Conservation (phyloP, 1,140 invertebrate species). For the Notospermus geniculatus region DNA sequence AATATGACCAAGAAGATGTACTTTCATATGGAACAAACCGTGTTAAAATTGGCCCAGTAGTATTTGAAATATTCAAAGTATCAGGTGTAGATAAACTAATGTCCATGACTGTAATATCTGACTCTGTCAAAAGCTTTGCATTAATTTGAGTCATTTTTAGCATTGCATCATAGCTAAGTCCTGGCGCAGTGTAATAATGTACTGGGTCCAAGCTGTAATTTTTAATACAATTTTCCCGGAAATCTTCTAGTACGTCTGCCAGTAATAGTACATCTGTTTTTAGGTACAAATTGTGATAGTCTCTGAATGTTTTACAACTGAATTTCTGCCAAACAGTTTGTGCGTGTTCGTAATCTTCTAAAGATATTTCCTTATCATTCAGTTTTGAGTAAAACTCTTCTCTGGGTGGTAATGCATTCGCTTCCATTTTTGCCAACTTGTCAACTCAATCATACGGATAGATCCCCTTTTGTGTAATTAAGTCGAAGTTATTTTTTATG, state of each 20-base stretch:
- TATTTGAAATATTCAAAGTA: too few relatives aligned
- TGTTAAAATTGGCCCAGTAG: too few relatives aligned
- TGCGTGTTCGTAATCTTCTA: neutral
- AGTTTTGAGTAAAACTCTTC: too few relatives aligned
- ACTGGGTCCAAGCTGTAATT: constrained; percentile 32
- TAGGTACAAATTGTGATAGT: neutral
- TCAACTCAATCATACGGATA: too few relatives aligned
- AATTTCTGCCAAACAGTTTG: neutral
- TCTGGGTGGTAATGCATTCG: too few relatives aligned
- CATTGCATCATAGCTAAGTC: constrained; percentile 35
- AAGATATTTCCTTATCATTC: neutral
- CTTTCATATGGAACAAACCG: too few relatives aligned
- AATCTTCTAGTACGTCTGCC: constrained; percentile 59
- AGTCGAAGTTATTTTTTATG: too few relatives aligned
- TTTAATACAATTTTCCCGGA: constrained; percentile 25
- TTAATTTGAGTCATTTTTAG: constrained; percentile 31
- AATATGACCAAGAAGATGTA: too few relatives aligned
- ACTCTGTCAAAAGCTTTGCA: constrained; percentile 29
- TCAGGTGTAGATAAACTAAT: too few relatives aligned
- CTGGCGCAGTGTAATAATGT: constrained; percentile 35
- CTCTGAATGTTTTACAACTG: neutral
- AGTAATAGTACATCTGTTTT: constrained; percentile 26
- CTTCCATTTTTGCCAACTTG: too few relatives aligned
- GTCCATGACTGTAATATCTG: too few relatives aligned
- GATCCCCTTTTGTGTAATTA: too few relatives aligned